A percentile compares a stretch with the other conserved stretches of the same genome.
Conservation (phyloP, 2,888 invertebrate genomes). For the Steinernema carpocapsae region DNA sequence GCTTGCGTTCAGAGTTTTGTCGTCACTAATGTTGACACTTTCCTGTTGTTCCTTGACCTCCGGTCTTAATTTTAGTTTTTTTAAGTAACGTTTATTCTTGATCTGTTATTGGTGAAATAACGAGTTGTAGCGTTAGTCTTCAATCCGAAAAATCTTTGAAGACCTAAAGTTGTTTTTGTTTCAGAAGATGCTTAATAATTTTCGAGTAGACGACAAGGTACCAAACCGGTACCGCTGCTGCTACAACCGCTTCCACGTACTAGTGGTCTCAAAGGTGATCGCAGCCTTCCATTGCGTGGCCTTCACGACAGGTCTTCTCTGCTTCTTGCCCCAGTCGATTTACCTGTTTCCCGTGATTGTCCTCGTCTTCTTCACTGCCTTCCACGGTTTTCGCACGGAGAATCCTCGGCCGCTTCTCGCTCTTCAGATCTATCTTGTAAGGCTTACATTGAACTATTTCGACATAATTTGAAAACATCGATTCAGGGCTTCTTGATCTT, state of each 20-base stretch:
- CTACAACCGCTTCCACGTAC: constrained; percentile 24
- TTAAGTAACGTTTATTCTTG: no score
- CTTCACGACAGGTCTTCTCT: neutral
- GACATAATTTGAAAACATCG: neutral
- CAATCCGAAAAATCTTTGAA: no score
- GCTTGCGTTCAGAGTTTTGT: no score
- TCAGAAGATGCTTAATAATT: neutral
- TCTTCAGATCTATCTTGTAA: constrained; percentile 29
- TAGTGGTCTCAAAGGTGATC: neutral
- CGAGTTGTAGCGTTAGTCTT: no score
- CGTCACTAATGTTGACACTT: no score
- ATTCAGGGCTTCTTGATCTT: constrained; percentile 10
- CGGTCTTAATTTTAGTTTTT: no score
- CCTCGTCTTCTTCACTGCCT: constrained; percentile 2
- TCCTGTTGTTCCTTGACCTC: no score
- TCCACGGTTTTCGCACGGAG: constrained; percentile 25
- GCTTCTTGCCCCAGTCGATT: constrained; percentile 19
- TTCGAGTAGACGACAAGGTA: constrained; percentile 1
- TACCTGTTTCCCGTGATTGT: constrained; percentile 17
- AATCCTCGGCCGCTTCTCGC: neutral
- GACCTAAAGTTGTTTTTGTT: no score
- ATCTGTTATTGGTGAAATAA: no score
- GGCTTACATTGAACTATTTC: neutral
- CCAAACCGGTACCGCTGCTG: constrained; percentile 8
- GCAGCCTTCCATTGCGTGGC: neutral